phyloP scores from a whole-genome alignment of 1,140 invertebrate species.

The Brachionus paranguensis region DNA sequence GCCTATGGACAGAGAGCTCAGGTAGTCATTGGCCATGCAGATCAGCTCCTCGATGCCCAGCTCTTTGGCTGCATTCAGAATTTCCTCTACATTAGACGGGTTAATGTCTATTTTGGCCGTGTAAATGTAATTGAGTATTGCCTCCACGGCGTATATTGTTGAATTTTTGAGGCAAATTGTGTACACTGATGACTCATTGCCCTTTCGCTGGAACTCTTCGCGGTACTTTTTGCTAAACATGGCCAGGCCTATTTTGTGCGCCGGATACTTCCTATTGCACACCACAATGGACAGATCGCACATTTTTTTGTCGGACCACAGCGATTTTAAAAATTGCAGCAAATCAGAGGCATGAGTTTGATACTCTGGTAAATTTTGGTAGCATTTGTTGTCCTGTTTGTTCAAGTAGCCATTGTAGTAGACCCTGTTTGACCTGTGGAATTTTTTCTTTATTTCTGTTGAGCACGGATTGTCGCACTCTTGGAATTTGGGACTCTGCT shows the following conservation, averaged over 20 bases:
- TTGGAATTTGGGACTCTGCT: neutral
- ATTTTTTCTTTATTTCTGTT: neutral
- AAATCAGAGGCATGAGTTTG: constrained; percentile 5
- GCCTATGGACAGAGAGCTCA: constrained; percentile 2
- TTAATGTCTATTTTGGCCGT: constrained; percentile 41
- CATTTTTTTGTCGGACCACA: constrained; percentile 40
- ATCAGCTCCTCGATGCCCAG: constrained; percentile 34
- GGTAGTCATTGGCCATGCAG: neutral
- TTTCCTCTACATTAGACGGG: constrained; percentile 33
- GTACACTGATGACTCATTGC: neutral
- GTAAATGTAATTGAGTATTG: constrained; percentile 41
- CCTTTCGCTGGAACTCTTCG: constrained; percentile 32
- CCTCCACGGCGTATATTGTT: constrained; percentile 26
- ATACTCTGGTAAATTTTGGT: neutral
- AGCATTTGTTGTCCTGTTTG: constrained; percentile 19
- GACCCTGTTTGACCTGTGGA: neutral
- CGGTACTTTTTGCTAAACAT: constrained; percentile 40
- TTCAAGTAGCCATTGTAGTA: constrained; percentile 7
- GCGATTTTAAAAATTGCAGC: constrained; percentile 28
- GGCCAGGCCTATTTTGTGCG: constrained; percentile 41
- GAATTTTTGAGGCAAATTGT: constrained; percentile 41
- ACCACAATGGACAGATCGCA: constrained; percentile 41
- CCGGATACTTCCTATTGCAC: constrained; percentile 36
- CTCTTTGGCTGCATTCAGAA: constrained; percentile 38
- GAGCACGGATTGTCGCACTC: neutral